Base-by-base conservation (phyloP, 37 sponge, comb jelly and placozoan species). In the Agelas oroides region DNA sequence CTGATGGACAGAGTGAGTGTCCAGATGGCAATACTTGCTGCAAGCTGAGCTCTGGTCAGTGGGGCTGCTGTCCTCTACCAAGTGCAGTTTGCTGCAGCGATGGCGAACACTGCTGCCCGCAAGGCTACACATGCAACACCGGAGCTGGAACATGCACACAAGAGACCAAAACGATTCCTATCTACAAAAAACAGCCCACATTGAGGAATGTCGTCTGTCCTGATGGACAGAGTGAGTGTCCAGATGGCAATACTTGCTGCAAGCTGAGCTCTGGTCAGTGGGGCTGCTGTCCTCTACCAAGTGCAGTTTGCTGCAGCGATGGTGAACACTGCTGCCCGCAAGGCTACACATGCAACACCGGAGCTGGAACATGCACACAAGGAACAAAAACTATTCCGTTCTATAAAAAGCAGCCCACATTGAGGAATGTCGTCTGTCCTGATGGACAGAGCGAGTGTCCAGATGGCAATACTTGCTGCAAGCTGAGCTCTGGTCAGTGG, bases 51-150 rank as follows among this genome's bases (percentile, higher is more conserved):
- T 65, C 52, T 14, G 89, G 88, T 28, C 25, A 73, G 56, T 95
- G 77, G 35, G 93, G 93, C 18, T 95, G 96, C 65, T 95, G 96
- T 72, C 93, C 93, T n/a, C 54, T 68, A 18, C 73, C 82, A 16
- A 77, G 92, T 34, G 96, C 93, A 31, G 80, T 77, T 23, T 95
- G 96, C 75, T 95, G 96, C 60, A 41, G 72, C 13, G 96, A 95
- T 70, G 60, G 75, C 18, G 36, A 65, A 2, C 96, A 95, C 73
- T 95, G 96, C 74, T 95, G 96, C 78, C 93, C 90, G 2, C 36
- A 73, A 0, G 93, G 87, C 24, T 81, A 83, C 61, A 77, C 60
- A 0, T 95, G 96, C 73, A 78, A 92, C 46, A 64, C 71, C 53
- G 28, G 65, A 19, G 62, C 78, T 38, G 81, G 86, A 21, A 90